These are phyloP conservation scores for Phyto melanocephala DNA, from an alignment of 2,888 invertebrate species.

Conservation along the genomic window DNA sequence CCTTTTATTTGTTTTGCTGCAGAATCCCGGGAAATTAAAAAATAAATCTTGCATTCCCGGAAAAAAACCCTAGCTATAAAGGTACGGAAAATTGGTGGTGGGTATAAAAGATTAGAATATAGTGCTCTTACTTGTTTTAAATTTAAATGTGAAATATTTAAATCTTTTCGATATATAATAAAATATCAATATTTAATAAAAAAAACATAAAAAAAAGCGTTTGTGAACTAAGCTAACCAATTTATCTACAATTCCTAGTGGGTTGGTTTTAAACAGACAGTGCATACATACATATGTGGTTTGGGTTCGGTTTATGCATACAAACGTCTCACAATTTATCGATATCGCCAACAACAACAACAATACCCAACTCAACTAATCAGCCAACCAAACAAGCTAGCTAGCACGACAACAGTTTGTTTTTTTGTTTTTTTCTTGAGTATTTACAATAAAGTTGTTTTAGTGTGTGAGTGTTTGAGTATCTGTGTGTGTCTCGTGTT, in stretches of 20 bases:
- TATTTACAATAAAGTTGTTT: conserved; percentile 35
- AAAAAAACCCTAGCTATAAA: too few species aligned
- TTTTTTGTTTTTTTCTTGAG: conserved; percentile 9
- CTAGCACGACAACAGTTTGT: conserved; percentile 37
- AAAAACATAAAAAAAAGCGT: too few species aligned
- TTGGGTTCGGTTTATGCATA: conserved; percentile 22
- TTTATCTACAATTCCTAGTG: conserved; percentile 40
- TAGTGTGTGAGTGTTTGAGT: conserved; percentile 3
- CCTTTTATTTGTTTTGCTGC: too few species aligned
- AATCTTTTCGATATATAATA: too few species aligned
- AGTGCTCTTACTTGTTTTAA: too few species aligned
- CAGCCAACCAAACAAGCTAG: conserved; percentile 39
- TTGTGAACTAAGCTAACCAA: neutral
- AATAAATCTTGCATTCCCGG: too few species aligned
- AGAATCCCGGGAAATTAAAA: too few species aligned
- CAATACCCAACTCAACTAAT: conserved; percentile 33
- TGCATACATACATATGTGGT: too few species aligned
- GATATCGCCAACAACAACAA: conserved; percentile 9
- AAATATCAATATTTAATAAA: too few species aligned
- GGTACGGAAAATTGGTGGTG: too few species aligned
- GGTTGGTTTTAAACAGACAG: conserved; percentile 26
- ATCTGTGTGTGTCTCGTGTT: conserved; percentile 68
- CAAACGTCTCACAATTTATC: conserved; percentile 35
- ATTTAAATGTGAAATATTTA: too few species aligned
- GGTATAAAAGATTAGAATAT: too few species aligned